Evolutionary conservation across 2,113 vertebrate genomes (phyloP).

Genomic region (Bufo gargarizans): DNA sequence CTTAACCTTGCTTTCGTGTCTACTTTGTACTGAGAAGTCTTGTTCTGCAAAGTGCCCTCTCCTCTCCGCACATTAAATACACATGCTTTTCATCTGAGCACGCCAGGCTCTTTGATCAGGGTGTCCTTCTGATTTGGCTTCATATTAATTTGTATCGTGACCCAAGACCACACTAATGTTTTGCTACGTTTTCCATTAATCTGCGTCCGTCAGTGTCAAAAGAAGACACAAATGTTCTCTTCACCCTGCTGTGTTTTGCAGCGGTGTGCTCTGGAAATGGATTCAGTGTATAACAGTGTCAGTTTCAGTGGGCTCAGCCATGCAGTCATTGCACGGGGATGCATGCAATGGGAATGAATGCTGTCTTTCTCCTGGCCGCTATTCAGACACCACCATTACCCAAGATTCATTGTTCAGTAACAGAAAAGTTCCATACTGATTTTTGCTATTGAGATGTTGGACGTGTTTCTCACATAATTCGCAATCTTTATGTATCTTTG

Average conservation of each 20-base stretch:
- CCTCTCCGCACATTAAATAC: conserved; percentile 37
- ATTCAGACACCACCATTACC: background rate
- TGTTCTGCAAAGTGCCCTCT: conserved; percentile 39
- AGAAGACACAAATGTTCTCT: conserved; percentile 39
- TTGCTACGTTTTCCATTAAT: conserved; percentile 49
- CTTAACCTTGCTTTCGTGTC: conserved; percentile 43
- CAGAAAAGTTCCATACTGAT: background rate
- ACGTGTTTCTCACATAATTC: background rate
- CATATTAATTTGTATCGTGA: conserved; percentile 53
- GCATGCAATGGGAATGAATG: conserved; percentile 22
- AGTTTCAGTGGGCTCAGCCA: conserved; percentile 37
- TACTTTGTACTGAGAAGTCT: conserved; percentile 29
- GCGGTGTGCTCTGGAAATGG: conserved; percentile 32
- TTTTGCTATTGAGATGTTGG: background rate
- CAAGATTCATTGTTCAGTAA: background rate
- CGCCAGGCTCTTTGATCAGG: conserved; percentile 42
- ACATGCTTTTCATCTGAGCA: conserved; percentile 37
- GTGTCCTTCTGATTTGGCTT: conserved; percentile 32
- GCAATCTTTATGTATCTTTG: background rate
- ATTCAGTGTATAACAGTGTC: conserved; percentile 41
- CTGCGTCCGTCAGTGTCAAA: conserved; percentile 17
- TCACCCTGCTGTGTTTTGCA: conserved; percentile 35
- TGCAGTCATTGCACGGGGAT: conserved; percentile 13
- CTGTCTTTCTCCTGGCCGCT: background rate
- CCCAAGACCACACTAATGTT: conserved; percentile 43